Evolutionary conservation across 2,888 invertebrate species (phyloP), one percentile per base, ranked within the genome.

Genomic region (Agrochola lota): DNA sequence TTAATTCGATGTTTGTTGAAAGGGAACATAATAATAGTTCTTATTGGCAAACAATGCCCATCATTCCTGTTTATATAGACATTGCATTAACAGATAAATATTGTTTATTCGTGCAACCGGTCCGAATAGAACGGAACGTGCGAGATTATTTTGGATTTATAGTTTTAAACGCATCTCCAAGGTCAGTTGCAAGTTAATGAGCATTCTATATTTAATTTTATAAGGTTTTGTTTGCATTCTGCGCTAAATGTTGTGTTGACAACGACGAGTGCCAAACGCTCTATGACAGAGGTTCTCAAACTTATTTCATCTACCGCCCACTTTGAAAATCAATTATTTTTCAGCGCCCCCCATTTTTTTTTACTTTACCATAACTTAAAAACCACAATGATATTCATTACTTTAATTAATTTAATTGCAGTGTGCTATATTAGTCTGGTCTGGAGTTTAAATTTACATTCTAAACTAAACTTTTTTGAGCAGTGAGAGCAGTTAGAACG

Each of bases 11-110:
- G 26, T 46, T 67, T 40, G 17, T 59, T 63, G 26, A 70, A 52
- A 71, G 15, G 35, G 11, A 67, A 55, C 68, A 52, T n/a, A 74
- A 78, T 57, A 74, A 52, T 8, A 77, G 64, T n/a, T 60, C 23
- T 9, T 52, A 76, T 71, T 75, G 78, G 66, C 82, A 75, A 75
- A 71, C 70, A 72, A 80, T 80, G 60, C 30, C 35, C 5, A 74
- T 75, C 8, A 73, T 73, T 75, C 6, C 46, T 26, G 59, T 43
- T 35, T 62, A 66, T 43, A 69, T 78, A 17, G 30, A 60, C 71
- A 43, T 66, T 78, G 60, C 63, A 85, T 55, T 74, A 62, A 69
- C 71, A 78, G 52, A 84, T 67, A 75, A 57, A 81, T 69, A 20
- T 72, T 63, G 55, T 78, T 77, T 75, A 75, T 84, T 81, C n/a